phyloP scores from a whole-genome alignment of 2,888 invertebrate genomes.

The Nephrotoma flavescens region DNA sequence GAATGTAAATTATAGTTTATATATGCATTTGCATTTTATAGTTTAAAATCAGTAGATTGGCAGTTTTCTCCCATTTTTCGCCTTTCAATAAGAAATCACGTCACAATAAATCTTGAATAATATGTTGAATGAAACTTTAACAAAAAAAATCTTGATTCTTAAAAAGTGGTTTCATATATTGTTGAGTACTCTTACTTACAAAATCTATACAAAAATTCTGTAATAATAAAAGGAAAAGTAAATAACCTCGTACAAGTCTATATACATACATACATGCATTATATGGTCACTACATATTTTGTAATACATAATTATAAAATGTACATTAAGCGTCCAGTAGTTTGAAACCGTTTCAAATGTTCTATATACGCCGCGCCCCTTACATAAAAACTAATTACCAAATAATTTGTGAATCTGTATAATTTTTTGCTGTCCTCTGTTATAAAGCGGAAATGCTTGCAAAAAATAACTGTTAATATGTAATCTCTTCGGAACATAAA shows the following conservation, averaged over 20 bases:
- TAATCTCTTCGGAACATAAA: neutral
- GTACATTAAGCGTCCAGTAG: neutral
- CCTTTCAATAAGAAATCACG: neutral
- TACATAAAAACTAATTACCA: neutral
- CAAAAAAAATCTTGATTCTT: neutral
- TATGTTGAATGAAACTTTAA: neutral
- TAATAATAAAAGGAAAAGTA: neutral
- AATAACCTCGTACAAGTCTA: neutral
- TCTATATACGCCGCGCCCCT: neutral
- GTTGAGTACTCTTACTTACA: neutral
- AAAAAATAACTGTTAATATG: neutral
- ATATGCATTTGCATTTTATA: neutral
- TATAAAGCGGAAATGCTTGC: neutral
- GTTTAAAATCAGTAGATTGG: neutral
- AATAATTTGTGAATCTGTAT: neutral
- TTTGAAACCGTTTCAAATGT: neutral
- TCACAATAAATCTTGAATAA: neutral
- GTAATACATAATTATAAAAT: neutral
- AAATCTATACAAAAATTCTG: neutral
- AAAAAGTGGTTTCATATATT: neutral
- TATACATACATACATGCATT: neutral
- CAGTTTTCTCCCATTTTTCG: neutral
- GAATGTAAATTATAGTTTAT: neutral
- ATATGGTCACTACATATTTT: neutral
- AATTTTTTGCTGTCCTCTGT: neutral